Conservation (phyloP, 2,797 vertebrate species). For the Hafferia zeledoni region DNA sequence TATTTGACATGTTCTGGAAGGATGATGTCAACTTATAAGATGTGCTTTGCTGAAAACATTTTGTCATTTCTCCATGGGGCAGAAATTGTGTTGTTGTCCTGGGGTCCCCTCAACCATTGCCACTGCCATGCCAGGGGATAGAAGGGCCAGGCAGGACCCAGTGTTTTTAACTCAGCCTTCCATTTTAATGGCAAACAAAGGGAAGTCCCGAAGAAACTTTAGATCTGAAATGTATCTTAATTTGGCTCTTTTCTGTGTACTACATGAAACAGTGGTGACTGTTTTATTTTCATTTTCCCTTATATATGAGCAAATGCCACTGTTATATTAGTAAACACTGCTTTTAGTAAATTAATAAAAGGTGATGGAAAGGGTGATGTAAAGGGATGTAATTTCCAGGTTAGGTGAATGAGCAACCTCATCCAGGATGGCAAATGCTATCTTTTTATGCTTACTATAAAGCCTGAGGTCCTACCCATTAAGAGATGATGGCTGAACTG, state of each 20-base stretch:
- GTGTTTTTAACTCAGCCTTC: not conserved
- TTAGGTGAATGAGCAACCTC: not conserved
- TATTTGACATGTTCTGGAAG: slow-evolving; percentile 8
- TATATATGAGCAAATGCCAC: not conserved
- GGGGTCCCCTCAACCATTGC: not conserved
- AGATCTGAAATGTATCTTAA: not conserved
- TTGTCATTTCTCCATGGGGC: not conserved
- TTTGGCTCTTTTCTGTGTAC: not conserved
- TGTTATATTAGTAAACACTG: not conserved
- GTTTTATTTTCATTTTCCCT: not conserved
- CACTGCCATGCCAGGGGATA: not conserved
- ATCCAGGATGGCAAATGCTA: not conserved
- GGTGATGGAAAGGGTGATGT: not conserved
- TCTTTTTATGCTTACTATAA: not conserved
- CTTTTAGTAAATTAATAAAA: not conserved
- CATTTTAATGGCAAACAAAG: not conserved
- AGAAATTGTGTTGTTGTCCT: not conserved
- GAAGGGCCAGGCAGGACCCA: not conserved
- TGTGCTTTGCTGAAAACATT: not conserved
- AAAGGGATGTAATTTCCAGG: not conserved
- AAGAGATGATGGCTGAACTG: not conserved
- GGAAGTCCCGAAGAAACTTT: not conserved
- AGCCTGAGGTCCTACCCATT: not conserved
- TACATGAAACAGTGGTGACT: not conserved
- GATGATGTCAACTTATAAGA: not conserved